A percentile compares a stretch with the other conserved stretches of the same genome.
These are phyloP conservation scores for Electrona antarctica DNA, from an alignment of 2,113 vertebrate genomes.

Conservation along the genomic window DNA sequence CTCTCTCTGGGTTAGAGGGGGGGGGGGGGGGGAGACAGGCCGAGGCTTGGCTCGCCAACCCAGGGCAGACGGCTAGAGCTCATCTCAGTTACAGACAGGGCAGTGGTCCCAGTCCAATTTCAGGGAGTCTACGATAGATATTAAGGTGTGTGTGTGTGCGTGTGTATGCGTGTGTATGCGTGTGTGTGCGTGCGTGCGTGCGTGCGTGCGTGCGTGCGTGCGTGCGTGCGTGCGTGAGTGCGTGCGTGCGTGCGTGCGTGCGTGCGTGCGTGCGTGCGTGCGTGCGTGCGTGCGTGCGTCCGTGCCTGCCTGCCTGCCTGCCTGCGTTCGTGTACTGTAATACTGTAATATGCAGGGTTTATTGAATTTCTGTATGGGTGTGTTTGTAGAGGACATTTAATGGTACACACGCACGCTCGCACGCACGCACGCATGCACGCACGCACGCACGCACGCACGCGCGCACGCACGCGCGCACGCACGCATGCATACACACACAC, in stretches of 20 bases:
- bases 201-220: not conserved
- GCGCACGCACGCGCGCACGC: too few species aligned
- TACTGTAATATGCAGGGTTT: too few species aligned
- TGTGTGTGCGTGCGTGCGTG: not conserved
- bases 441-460: too few species aligned
- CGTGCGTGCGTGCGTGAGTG: not conserved
- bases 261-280: not conserved
- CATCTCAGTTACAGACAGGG: constrained; percentile 45
- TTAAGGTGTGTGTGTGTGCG: not conserved
- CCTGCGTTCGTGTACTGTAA: too few species aligned
- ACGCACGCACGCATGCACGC: too few species aligned
- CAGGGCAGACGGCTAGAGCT: constrained; percentile 63
- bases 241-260: not conserved
- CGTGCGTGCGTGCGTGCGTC: not conserved
- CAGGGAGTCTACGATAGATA: constrained; percentile 42
- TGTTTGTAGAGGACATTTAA: not conserved
- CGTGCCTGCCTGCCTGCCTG: too few species aligned
- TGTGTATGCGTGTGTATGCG: not conserved
- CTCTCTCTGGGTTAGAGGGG: constrained; percentile 26
- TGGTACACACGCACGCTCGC: too few species aligned
- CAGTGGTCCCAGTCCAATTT: constrained; percentile 67
- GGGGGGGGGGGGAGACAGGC: not conserved
- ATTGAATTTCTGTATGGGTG: not conserved
- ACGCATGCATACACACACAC: not conserved
- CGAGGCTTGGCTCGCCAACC: constrained; percentile 34